These are phyloP conservation scores for Lasioglossum zephyrum DNA, from an alignment of 2,888 invertebrate species.

Conservation along the genomic window DNA sequence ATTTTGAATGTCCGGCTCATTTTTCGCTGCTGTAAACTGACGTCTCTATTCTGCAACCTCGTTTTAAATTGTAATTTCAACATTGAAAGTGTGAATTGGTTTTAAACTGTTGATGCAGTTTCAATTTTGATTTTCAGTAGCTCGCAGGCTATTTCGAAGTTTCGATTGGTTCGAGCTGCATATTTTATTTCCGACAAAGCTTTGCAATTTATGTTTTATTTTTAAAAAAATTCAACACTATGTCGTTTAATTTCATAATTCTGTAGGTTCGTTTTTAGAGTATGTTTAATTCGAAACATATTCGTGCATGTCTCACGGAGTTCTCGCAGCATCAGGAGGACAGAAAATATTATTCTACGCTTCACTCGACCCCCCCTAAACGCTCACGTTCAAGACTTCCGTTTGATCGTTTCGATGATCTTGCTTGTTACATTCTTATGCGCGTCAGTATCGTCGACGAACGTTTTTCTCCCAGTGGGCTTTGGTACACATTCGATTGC, in stretches of 20 bases:
- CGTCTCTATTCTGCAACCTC: background rate
- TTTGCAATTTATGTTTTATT: background rate
- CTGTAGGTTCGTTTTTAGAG: background rate
- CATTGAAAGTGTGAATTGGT: background rate
- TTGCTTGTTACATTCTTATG: slow-evolving; percentile 51
- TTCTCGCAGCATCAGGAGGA: background rate
- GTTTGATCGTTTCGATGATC: slow-evolving; percentile 39
- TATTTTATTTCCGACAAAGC: background rate
- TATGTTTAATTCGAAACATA: background rate
- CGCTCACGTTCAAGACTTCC: background rate
- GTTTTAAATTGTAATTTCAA: background rate
- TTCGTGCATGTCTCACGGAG: background rate
- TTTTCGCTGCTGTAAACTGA: background rate
- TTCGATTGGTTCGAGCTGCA: background rate
- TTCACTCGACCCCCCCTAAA: background rate
- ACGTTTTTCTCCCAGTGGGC: background rate
- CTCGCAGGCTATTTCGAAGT: background rate
- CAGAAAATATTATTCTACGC: slow-evolving; percentile 40
- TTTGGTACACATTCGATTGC: slow-evolving; percentile 32
- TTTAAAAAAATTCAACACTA: too few species aligned
- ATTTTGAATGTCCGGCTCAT: background rate
- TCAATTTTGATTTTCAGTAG: background rate
- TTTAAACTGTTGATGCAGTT: background rate
- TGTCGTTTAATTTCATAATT: background rate
- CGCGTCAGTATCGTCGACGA: slow-evolving; percentile 2